phyloP scores from a whole-genome alignment of 2,888 invertebrate species.

The Polyommatus icarus region DNA sequence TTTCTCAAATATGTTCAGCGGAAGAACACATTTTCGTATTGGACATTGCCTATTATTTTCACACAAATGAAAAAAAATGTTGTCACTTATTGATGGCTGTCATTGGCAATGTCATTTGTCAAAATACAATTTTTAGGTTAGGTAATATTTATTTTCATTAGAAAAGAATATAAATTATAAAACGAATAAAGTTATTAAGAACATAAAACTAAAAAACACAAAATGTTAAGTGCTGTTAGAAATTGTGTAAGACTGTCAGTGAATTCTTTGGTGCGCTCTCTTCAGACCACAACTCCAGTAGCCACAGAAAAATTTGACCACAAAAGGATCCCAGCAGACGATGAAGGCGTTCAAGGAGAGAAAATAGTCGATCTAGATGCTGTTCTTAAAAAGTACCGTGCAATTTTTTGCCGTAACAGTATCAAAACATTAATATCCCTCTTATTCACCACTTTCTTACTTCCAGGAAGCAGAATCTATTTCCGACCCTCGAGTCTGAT shows the following conservation, averaged over 20 bases:
- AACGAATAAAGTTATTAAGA: not conserved
- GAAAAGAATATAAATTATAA: not conserved
- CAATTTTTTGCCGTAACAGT: not conserved
- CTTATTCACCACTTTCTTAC: not conserved
- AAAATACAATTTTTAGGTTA: constrained; percentile 10
- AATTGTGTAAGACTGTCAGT: constrained; percentile 53
- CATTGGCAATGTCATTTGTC: not conserved
- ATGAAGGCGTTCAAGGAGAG: constrained; percentile 91
- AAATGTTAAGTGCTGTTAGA: constrained; percentile 62
- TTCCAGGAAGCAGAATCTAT: constrained; percentile 84
- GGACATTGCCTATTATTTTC: too few relatives aligned
- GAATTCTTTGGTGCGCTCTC: constrained; percentile 50
- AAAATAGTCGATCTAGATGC: constrained; percentile 85
- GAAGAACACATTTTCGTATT: too few relatives aligned
- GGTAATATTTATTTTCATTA: not conserved
- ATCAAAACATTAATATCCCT: not conserved
- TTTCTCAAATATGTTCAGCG: too few relatives aligned
- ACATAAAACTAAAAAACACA: constrained; percentile 28
- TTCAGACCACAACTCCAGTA: constrained; percentile 58
- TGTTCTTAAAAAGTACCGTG: constrained; percentile 78
- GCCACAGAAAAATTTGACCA: constrained; percentile 67
- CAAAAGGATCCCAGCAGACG: constrained; percentile 74
- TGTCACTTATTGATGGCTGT: too few relatives aligned
- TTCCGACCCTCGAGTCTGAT: constrained; percentile 88
- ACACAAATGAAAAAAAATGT: too few relatives aligned